A percentile compares a stretch with the other conserved stretches of the same genome.
These are phyloP conservation scores for Ophion ellenae DNA, from an alignment of 2,888 invertebrate genomes.

Conservation along the genomic window DNA sequence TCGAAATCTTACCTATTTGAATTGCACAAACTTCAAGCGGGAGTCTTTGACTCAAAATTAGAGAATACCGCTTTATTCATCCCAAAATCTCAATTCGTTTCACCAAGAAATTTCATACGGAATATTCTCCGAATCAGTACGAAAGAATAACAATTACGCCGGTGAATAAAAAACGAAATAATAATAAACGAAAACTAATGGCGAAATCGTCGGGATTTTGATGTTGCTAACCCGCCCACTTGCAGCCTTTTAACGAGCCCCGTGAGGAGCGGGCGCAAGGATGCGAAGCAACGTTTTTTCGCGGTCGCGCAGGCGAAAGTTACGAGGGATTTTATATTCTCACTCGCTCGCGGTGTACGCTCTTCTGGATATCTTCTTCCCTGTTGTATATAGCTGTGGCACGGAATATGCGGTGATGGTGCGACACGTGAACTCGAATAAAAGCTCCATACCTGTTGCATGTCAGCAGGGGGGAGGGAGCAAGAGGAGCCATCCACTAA, in stretches of 20 bases:
- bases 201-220: neutral
- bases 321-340: slow-evolving; percentile 19
- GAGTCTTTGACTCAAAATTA: too few species aligned
- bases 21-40: too few species aligned
- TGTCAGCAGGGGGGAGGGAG: slow-evolving; percentile 35
- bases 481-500: slow-evolving; percentile 25
- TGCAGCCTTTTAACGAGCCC: neutral
- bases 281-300: slow-evolving; percentile 7
- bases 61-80: too few species aligned
- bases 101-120: too few species aligned
- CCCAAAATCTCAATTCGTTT: too few species aligned
- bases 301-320: slow-evolving; percentile 1
- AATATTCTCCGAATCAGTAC: too few species aligned
- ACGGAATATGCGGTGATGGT: slow-evolving; percentile 16
- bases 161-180: too few species aligned
- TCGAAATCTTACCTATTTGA: too few species aligned
- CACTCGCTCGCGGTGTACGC: neutral
- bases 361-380: slow-evolving; percentile 24
- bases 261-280: neutral
- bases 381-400: neutral
- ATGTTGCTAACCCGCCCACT: neutral
- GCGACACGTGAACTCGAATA: slow-evolving; percentile 52
- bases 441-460: slow-evolving; percentile 59
- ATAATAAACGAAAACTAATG: neutral
- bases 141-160: too few species aligned